These are phyloP conservation scores for Eolophus roseicapilla DNA, from an alignment of 2,113 vertebrate species.

Conservation along the genomic window DNA sequence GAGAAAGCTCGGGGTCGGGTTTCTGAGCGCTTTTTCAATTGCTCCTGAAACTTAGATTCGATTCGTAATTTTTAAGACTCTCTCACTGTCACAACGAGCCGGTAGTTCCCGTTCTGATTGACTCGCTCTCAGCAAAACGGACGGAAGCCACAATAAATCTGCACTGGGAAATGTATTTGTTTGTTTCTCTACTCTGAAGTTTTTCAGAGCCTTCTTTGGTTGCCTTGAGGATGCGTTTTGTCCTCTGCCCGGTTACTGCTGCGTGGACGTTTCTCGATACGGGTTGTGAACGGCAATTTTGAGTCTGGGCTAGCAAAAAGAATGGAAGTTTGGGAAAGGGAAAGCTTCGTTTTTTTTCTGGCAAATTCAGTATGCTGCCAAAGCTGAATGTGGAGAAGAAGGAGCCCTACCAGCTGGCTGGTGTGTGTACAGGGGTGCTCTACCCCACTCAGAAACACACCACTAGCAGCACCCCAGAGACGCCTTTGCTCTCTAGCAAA, in stretches of 20 bases:
- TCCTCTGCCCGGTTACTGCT: neutral
- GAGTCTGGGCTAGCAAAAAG: neutral
- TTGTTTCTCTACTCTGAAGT: neutral
- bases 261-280: neutral
- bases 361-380: neutral
- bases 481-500: neutral
- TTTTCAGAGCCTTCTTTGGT: neutral
- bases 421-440: neutral
- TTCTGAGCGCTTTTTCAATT: neutral
- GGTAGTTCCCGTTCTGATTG: neutral
- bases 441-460: neutral
- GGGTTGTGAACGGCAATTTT: neutral
- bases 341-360: neutral
- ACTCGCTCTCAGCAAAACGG: slow-evolving; percentile 32
- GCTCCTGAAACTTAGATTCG: neutral
- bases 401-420: neutral
- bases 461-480: neutral
- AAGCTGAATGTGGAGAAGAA: neutral
- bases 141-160: slow-evolving; percentile 18
- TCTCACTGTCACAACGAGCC: neutral
- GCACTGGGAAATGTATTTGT: neutral
- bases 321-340: neutral
- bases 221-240: neutral
- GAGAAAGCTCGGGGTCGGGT: neutral
- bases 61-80: neutral